These are phyloP conservation scores for Tiphia femorata DNA, from an alignment of 2,888 invertebrate species.

Conservation along the genomic window DNA sequence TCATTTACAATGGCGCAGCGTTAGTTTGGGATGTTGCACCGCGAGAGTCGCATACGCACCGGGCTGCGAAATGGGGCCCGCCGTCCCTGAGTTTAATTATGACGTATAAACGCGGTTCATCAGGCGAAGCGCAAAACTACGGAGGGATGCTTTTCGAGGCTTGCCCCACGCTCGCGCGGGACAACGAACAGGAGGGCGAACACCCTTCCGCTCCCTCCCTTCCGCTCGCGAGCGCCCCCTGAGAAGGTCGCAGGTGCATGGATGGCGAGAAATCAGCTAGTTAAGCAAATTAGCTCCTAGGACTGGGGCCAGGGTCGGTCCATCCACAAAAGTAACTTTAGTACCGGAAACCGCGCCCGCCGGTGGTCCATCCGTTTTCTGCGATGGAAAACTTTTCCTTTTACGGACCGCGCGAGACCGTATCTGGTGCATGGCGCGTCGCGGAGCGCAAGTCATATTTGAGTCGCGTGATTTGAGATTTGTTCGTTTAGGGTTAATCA, in stretches of 20 bases:
- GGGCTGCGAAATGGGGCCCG: slow-evolving; percentile 12
- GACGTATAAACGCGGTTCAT: slow-evolving; percentile 49
- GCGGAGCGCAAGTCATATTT: no score
- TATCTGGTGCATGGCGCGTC: no score
- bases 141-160: no score
- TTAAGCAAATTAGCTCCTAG: slow-evolving; percentile 47
- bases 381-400: slow-evolving; percentile 32
- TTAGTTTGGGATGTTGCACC: no score
- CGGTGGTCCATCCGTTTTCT: slow-evolving; percentile 21
- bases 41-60: slow-evolving; percentile 14
- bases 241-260: slow-evolving; percentile 25
- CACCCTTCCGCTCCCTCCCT: no score
- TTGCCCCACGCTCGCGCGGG: no score
- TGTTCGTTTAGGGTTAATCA: no score
- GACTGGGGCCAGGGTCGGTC: no score
- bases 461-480: no score
- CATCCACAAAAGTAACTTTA: slow-evolving; percentile 30
- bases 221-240: no score
- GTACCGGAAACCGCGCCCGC: slow-evolving; percentile 9
- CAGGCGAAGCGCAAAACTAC: slow-evolving; percentile 34
- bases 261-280: slow-evolving; percentile 40
- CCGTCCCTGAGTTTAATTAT: slow-evolving; percentile 42
- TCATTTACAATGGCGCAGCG: slow-evolving; percentile 28
- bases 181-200: no score
- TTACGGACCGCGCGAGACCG: slow-evolving; percentile 1